A percentile compares a stretch with the other conserved stretches of the same genome.
Evolutionary conservation across 2,113 vertebrate genomes (phyloP).

Genomic region (Astatotilapia flaviijosephi): DNA sequence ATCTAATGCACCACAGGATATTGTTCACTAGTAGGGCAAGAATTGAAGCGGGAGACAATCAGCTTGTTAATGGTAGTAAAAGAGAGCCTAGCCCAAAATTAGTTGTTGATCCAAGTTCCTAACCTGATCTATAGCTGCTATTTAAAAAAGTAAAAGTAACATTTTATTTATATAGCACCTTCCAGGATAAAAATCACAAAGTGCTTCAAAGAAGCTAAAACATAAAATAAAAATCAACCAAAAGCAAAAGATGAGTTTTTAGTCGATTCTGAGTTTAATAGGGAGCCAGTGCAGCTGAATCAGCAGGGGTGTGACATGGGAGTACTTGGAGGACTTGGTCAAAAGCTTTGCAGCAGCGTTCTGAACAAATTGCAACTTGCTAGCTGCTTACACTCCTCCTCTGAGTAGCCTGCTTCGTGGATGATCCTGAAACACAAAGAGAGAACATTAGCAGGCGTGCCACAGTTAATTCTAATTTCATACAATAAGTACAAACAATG

Average conservation of each 20-base stretch:
- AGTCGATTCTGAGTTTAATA: background rate
- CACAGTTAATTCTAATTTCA: background rate
- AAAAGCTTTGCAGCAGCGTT: background rate
- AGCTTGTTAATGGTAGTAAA: background rate
- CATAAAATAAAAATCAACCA: background rate
- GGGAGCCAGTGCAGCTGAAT: background rate
- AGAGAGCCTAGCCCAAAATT: background rate
- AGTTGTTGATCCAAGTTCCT: background rate
- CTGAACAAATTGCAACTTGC: background rate
- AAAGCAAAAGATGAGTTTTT: background rate
- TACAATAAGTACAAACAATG: background rate
- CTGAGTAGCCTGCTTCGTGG: slow-evolving; percentile 95
- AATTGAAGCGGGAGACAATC: background rate
- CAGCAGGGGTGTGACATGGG: background rate
- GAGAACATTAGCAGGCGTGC: background rate
- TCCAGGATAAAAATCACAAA: background rate
- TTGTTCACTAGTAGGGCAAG: background rate
- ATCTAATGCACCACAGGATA: background rate
- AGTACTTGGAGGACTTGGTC: background rate
- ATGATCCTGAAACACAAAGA: slow-evolving; percentile 82
- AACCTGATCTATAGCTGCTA: background rate
- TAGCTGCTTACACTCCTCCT: slow-evolving; percentile 94
- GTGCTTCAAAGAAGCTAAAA: background rate
- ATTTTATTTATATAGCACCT: background rate
- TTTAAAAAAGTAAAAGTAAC: background rate